Evolutionary conservation across 92 coral and sea anemone genomes (phyloP).

Genomic region (Ricordea florida): DNA sequence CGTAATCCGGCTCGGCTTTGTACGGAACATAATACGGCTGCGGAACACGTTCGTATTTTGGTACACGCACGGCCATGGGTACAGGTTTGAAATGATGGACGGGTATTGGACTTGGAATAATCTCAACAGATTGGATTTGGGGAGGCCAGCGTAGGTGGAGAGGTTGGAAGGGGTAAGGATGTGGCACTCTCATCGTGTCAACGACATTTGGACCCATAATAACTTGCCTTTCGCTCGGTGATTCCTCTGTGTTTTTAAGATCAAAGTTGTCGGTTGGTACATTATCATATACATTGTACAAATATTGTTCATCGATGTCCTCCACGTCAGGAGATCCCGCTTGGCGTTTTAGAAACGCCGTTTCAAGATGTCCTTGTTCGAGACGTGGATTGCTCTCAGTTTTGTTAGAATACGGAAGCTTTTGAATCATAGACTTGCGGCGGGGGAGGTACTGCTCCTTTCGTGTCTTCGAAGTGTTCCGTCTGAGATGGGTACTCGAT

Average conservation of each 20-base stretch:
- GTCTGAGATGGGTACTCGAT: no score
- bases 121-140: neutral
- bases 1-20: slow-evolving; percentile 51
- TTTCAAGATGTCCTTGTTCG: no score
- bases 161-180: slow-evolving; percentile 54
- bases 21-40: slow-evolving; percentile 65
- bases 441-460: no score
- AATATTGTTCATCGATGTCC: neutral
- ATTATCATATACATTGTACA: neutral
- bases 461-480: no score
- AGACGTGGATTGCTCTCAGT: no score
- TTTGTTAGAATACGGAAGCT: no score
- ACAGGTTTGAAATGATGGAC: slow-evolving; percentile 42
- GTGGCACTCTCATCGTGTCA: slow-evolving; percentile 22
- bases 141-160: neutral
- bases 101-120: slow-evolving; percentile 23
- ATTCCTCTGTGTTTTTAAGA: neutral
- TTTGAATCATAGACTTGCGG: no score
- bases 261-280: neutral
- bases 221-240: neutral
- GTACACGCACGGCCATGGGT: slow-evolving; percentile 41
- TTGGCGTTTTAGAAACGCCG: no score
- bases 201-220: slow-evolving; percentile 7
- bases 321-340: neutral
- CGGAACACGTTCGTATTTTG: slow-evolving; percentile 32